phyloP scores from a whole-genome alignment of 2,113 vertebrate genomes.

The Brienomyrus brachyistius region DNA sequence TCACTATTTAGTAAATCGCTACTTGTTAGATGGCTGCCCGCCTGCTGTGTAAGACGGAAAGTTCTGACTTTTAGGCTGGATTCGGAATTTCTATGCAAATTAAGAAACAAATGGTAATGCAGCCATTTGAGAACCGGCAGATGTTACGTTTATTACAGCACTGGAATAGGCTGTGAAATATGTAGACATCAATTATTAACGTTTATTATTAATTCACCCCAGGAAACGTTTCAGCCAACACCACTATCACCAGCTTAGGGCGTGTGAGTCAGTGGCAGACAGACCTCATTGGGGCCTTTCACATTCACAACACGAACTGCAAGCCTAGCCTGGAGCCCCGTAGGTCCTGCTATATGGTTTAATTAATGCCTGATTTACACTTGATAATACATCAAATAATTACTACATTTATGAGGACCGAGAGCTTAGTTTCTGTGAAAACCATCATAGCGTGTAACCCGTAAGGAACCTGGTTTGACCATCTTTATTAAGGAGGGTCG shows the following conservation, averaged over 20 bases:
- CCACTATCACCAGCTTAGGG: neutral
- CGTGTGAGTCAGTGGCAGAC: neutral
- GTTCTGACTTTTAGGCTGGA: neutral
- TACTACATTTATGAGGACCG: neutral
- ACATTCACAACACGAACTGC: neutral
- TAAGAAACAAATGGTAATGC: neutral
- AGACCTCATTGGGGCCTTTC: neutral
- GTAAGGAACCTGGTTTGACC: neutral
- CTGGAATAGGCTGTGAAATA: neutral
- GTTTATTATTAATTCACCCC: neutral
- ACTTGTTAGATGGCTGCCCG: neutral
- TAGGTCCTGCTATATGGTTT: neutral
- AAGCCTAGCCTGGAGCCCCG: neutral
- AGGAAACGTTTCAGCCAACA: neutral
- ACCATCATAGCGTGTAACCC: neutral
- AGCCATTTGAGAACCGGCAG: neutral
- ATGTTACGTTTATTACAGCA: neutral
- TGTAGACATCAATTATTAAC: neutral
- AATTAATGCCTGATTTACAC: neutral
- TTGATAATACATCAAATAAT: slow-evolving; percentile 3
- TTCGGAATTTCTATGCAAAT: neutral
- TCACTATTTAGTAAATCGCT: neutral
- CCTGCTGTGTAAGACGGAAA: neutral
- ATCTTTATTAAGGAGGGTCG: neutral
- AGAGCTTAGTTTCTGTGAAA: neutral